Conservation (phyloP, 1,140 invertebrate species). For the Bombus ignitus region DNA sequence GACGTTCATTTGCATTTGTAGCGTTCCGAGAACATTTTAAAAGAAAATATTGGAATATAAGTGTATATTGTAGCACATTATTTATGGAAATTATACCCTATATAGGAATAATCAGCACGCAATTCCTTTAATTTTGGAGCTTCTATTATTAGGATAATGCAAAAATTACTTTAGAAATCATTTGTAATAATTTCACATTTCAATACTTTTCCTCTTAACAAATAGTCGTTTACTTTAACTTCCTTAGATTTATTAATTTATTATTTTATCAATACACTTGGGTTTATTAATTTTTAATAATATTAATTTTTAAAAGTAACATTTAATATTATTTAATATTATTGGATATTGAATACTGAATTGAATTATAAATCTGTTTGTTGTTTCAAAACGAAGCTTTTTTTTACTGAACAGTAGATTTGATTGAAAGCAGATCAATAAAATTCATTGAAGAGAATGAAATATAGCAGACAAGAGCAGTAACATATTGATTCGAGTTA, state of each 20-base stretch:
- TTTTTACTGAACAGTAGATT: not conserved
- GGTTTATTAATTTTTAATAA: not conserved
- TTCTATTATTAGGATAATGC: too few species aligned
- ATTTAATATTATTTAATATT: not conserved
- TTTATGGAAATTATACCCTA: too few species aligned
- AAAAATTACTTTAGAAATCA: too few species aligned
- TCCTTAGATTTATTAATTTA: too few species aligned
- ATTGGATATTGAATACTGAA: not conserved
- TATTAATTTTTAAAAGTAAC: too few species aligned
- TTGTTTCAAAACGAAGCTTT: not conserved
- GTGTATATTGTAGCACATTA: too few species aligned
- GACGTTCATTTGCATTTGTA: not conserved
- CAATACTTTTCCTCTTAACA: not conserved
- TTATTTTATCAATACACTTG: too few species aligned
- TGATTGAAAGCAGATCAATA: not conserved
- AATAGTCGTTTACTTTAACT: not conserved
- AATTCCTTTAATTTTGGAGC: too few species aligned
- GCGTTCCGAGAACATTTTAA: not conserved
- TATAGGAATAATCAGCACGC: too few species aligned
- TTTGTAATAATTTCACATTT: not conserved
- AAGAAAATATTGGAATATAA: too few species aligned
- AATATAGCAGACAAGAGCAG: not conserved
- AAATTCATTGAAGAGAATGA: not conserved
- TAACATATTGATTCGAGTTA: constrained; percentile 38
- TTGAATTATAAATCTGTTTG: too few species aligned